Evolutionary conservation across 1,140 invertebrate genomes (phyloP).

Genomic region (Drosophila bocki): DNA sequence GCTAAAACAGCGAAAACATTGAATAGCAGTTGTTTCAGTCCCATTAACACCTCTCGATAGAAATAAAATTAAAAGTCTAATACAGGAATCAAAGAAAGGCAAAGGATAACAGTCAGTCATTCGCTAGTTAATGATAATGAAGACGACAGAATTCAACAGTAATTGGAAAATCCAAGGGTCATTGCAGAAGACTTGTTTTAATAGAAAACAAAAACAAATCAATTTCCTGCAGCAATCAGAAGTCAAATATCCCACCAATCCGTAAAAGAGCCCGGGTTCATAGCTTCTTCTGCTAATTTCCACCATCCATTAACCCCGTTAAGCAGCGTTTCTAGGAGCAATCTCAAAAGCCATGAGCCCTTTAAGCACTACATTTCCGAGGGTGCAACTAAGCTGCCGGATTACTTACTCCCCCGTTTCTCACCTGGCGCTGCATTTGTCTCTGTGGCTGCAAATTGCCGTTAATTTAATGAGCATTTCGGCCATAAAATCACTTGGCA

Average conservation of each 20-base stretch:
- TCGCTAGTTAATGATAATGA: not conserved
- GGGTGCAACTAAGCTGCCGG: constrained; percentile 1
- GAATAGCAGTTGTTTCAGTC: not conserved
- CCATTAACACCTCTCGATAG: not conserved
- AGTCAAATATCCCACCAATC: not conserved
- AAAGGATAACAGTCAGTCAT: not conserved
- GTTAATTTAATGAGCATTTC: constrained; percentile 78
- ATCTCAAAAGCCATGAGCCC: constrained; percentile 4
- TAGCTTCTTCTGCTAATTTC: constrained; percentile 8
- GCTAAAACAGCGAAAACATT: not conserved
- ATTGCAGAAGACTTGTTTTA: not conserved
- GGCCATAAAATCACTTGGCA: constrained; percentile 76
- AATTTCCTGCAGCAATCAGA: not conserved
- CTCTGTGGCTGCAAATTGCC: constrained; percentile 69
- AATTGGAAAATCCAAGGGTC: not conserved
- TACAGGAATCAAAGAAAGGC: not conserved
- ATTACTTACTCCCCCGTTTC: constrained; percentile 7
- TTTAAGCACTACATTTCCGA: constrained; percentile 9
- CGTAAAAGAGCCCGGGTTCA: not conserved
- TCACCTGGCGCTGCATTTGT: constrained; percentile 61
- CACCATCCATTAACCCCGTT: constrained; percentile 13
- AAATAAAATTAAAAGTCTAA: not conserved
- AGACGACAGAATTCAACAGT: not conserved
- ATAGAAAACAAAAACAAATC: not conserved
- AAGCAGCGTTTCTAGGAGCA: constrained; percentile 1